Percentiles rank a stretch among this genome's conserved stretches.
Conservation (phyloP, 2,888 invertebrate genomes). For the Oligia fasciuncula region DNA sequence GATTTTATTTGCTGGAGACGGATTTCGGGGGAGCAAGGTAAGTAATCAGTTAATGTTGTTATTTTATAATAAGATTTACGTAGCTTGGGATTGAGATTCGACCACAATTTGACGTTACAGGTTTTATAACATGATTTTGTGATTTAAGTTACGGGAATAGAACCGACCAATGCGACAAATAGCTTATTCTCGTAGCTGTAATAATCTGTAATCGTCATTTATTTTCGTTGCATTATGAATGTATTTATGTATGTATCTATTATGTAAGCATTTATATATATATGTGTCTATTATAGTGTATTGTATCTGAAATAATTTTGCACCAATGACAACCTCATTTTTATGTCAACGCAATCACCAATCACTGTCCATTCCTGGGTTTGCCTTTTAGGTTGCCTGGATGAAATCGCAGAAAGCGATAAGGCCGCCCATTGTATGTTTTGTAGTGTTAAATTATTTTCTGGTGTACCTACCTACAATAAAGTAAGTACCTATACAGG, state of each 20-base stretch:
- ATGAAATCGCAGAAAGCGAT: not conserved
- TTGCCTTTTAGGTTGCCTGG: not conserved
- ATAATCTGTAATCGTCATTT: not conserved
- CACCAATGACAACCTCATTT: not conserved
- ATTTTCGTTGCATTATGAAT: too few species aligned
- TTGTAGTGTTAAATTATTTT: not conserved
- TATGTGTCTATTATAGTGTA: not conserved
- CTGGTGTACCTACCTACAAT: not conserved
- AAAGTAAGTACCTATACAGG: too few species aligned
- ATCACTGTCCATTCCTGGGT: not conserved
- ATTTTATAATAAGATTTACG: not conserved
- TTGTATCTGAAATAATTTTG: not conserved
- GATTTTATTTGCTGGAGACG: conserved; percentile 41
- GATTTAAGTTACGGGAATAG: not conserved
- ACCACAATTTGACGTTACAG: not conserved
- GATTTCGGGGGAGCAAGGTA: conserved; percentile 16
- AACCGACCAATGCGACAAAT: too few species aligned
- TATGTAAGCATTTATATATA: not conserved
- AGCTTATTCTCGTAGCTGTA: not conserved
- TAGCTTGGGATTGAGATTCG: not conserved
- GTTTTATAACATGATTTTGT: not conserved
- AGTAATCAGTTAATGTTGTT: conserved; percentile 49
- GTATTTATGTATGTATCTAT: not conserved
- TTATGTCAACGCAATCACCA: not conserved
- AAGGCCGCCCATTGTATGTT: not conserved